phyloP scores from a whole-genome alignment of 2,888 invertebrate species.

The Eupithecia centaureata region DNA sequence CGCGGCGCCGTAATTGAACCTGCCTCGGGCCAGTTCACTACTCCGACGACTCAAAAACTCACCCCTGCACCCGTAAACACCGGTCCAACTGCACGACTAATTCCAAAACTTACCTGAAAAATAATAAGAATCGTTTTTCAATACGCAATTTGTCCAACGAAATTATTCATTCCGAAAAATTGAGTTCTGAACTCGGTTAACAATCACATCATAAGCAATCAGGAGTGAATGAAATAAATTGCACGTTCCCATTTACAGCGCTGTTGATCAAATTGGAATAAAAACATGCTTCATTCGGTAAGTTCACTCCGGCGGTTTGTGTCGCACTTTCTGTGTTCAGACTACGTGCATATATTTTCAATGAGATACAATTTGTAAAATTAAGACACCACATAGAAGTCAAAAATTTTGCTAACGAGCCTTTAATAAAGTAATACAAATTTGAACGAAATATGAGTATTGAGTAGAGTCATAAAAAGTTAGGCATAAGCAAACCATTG shows the following conservation, averaged over 20 bases:
- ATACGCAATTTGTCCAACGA: not conserved
- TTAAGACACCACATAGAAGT: not conserved
- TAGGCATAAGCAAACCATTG: not conserved
- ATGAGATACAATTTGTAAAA: not conserved
- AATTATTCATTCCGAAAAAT: slow-evolving; percentile 27
- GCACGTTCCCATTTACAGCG: slow-evolving; percentile 72
- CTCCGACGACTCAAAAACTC: slow-evolving; percentile 58
- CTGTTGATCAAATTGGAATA: slow-evolving; percentile 66
- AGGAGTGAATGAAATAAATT: slow-evolving; percentile 76
- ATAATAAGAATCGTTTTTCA: slow-evolving; percentile 6
- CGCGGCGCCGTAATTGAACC: slow-evolving; percentile 75
- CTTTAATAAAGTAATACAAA: not conserved
- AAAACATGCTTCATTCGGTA: slow-evolving; percentile 65
- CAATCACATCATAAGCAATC: slow-evolving; percentile 79
- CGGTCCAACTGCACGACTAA: slow-evolving; percentile 16
- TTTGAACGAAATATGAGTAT: not conserved
- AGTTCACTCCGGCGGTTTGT: slow-evolving; percentile 68
- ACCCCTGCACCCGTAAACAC: slow-evolving; percentile 36
- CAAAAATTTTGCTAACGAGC: not conserved
- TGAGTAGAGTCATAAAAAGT: not conserved
- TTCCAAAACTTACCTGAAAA: slow-evolving; percentile 3
- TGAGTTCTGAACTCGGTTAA: slow-evolving; percentile 58
- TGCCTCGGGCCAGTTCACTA: slow-evolving; percentile 60
- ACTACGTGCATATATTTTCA: slow-evolving; percentile 33
- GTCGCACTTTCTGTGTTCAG: slow-evolving; percentile 37